Percentiles rank a stretch among this genome's conserved stretches.
These are phyloP conservation scores for Tribolium castaneum DNA, from an alignment of 1,140 invertebrate species.

Conservation along the genomic window DNA sequence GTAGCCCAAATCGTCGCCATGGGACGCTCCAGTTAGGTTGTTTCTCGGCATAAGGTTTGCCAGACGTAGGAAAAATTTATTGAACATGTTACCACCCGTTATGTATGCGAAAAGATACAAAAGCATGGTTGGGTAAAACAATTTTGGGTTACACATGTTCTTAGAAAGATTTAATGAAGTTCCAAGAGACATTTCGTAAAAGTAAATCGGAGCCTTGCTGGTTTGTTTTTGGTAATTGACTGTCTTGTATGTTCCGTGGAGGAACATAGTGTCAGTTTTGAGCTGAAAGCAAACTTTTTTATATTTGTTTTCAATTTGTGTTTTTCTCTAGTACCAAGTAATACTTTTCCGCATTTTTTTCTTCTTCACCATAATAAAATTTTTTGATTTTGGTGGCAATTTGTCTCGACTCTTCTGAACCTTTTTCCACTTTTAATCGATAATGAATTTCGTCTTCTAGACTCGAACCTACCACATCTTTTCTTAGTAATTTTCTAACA, in stretches of 20 bases:
- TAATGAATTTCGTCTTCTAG: constrained; percentile 14
- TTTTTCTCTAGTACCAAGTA: constrained; percentile 42
- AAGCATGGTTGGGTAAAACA: neutral
- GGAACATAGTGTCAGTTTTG: constrained; percentile 44
- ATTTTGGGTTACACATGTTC: neutral
- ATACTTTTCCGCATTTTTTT: constrained; percentile 49
- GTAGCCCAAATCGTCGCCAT: constrained; percentile 52
- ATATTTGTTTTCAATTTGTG: neutral
- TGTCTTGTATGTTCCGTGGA: constrained; percentile 42
- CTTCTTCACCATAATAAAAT: constrained; percentile 27
- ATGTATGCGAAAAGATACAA: neutral
- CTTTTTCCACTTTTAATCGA: constrained; percentile 57
- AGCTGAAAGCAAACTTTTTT: constrained; percentile 45
- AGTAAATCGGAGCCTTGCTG: constrained; percentile 64
- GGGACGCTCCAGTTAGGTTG: constrained; percentile 35
- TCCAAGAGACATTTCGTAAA: constrained; percentile 64
- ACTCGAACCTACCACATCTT: neutral
- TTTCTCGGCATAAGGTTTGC: neutral
- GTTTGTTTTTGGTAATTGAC: constrained; percentile 48
- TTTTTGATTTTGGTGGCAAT: constrained; percentile 58
- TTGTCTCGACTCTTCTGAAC: constrained; percentile 61
- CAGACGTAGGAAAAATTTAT: neutral
- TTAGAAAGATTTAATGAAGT: neutral
- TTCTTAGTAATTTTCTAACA: neutral
- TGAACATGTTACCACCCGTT: neutral